Base-by-base conservation (phyloP, 2,113 vertebrate species). In the Cheirogaleus medius region DNA sequence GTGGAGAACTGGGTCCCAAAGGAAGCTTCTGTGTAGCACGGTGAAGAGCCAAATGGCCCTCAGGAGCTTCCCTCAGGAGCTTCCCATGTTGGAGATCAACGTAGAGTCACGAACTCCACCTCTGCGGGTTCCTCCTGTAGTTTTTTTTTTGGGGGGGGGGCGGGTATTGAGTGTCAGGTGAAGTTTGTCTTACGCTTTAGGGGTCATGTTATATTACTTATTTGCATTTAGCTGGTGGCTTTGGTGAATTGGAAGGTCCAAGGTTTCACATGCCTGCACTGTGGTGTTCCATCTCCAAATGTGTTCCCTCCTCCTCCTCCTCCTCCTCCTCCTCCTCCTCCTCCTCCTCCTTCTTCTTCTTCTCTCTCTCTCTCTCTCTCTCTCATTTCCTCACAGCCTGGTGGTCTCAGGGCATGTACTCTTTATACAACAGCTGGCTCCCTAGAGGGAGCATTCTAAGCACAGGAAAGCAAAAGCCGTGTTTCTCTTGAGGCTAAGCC, bases 291-390 rank as follows among this genome's bases (percentile, higher is more conserved):
- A 12, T 47, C 13, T 80, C 76, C 39, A 63, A 13, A 63, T 71
- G 8, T 4, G 10, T 58, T 8, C 84, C 52, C 18, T 25, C 34
- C 44, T 1, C 44, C 9, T 9, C 44, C 44, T 44, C 9, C 44
- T 1, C 44, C 9, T 9, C 44, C 44, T 44, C 1, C 44, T 9
- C 44, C 9, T 11, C 44, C 0, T 2, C 8, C 8, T 7, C 8
- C 44, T 44, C 8, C 44, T 44, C 44, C 8, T 44, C 44, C 8
- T 7, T 44, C 8, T 7, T 44, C 44, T 44, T 44, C 44, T 44
- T 7, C 8, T 44, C 44, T 44, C 44, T 47, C 44, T n/a, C 5
- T 39, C 8, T 71, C 20, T 8, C 83, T 82, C 20, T 27, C 54
- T 73, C 52, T 32, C 56, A 83, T 44, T 54, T 63, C 77, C 21